phyloP scores from a whole-genome alignment of 2,797 vertebrate genomes.

The Halcyon chelicuti region DNA sequence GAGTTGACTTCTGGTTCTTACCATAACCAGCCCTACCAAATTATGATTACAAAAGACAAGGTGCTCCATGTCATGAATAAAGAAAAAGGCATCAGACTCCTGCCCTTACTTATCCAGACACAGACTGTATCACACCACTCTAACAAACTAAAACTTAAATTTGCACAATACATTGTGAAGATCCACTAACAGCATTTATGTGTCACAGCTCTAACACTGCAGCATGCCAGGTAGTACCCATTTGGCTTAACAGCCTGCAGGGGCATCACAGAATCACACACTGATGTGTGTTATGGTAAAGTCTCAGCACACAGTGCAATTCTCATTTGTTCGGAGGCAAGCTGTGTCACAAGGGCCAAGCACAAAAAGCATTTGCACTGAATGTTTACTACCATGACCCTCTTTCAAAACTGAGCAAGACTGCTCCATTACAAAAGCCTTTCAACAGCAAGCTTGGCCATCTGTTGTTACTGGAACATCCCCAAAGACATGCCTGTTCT shows the following conservation, averaged over 20 bases:
- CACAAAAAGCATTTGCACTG: neutral
- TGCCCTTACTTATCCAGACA: neutral
- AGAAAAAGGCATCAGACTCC: neutral
- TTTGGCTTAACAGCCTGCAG: neutral
- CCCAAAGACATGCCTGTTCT: neutral
- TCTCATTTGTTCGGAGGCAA: neutral
- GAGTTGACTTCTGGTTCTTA: neutral
- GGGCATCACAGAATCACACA: neutral
- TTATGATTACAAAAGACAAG: neutral
- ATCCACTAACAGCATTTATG: neutral
- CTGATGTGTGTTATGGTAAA: neutral
- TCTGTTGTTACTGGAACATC: conserved; percentile 11
- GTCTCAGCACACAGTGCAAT: accelerated
- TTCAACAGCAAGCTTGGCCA: neutral
- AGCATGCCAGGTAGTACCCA: neutral
- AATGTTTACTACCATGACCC: neutral
- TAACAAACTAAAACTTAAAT: neutral
- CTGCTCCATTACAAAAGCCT: neutral
- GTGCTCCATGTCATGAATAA: accelerated
- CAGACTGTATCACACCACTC: no score
- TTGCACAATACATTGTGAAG: neutral
- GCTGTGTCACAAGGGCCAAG: neutral
- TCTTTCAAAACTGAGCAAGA: neutral
- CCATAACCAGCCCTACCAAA: neutral
- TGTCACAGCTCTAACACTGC: neutral